Conservation (phyloP, 2,113 vertebrate genomes). For the Puntigrus tetrazona region DNA sequence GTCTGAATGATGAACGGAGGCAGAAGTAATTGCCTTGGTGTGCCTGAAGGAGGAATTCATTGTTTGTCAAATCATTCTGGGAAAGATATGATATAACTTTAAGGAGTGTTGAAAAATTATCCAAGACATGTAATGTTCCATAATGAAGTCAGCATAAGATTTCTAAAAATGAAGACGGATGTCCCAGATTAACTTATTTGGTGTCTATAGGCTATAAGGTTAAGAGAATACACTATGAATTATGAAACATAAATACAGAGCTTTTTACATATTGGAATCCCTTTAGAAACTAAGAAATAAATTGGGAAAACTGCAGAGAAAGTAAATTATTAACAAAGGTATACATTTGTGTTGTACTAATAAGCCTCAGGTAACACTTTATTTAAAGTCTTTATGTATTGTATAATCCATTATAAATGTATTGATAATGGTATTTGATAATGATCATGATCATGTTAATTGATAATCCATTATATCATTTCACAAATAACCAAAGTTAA, state of each 20-base stretch:
- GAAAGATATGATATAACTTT: neutral
- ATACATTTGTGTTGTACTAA: no score
- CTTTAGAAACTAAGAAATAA: neutral
- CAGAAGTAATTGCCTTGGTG: neutral
- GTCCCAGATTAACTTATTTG: neutral
- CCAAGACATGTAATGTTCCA: neutral
- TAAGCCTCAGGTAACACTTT: no score
- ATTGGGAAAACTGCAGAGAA: neutral
- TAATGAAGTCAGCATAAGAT: neutral
- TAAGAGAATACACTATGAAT: neutral
- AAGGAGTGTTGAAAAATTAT: neutral
- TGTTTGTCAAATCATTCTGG: slow-evolving; percentile 1
- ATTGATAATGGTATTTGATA: no score
- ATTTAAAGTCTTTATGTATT: neutral
- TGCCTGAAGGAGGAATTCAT: slow-evolving; percentile 9
- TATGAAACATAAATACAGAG: neutral
- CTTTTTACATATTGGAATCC: neutral
- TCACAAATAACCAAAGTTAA: no score
- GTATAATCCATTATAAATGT: no score
- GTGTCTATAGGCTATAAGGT: neutral
- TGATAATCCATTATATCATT: no score
- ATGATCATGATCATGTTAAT: no score
- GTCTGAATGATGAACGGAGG: neutral
- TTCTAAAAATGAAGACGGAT: neutral
- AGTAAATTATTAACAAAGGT: neutral